Conservation (phyloP, 2,113 vertebrate species). For the Felis chaus region DNA sequence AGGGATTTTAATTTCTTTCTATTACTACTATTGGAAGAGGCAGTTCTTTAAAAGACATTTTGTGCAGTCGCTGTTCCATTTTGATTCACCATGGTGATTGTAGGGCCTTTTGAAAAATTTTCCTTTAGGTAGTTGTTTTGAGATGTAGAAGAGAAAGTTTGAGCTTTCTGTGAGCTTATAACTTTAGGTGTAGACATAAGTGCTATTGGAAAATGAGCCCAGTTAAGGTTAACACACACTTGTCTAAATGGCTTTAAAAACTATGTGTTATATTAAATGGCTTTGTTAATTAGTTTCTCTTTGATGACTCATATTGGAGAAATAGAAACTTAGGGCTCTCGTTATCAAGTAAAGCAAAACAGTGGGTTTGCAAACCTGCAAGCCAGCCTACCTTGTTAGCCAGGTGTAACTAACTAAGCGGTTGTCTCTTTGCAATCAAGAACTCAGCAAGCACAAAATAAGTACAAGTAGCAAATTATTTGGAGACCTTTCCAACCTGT, state of each 20-base stretch:
- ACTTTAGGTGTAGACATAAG: neutral
- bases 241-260: slow-evolving; percentile 28
- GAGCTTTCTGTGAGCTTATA: neutral
- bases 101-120: neutral
- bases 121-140: neutral
- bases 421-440: neutral
- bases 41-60: neutral
- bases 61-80: neutral
- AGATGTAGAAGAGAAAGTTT: neutral
- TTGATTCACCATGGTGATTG: neutral
- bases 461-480: slow-evolving; percentile 70
- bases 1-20: slow-evolving; percentile 30
- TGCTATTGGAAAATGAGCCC: neutral
- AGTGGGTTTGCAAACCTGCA: neutral
- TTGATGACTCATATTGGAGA: slow-evolving; percentile 14
- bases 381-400: neutral
- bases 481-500: slow-evolving; percentile 72
- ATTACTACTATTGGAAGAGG: neutral
- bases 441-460: neutral
- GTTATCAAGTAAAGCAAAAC: neutral
- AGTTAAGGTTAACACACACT: neutral
- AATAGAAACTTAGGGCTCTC: neutral
- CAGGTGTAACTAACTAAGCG: neutral
- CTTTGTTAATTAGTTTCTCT: slow-evolving; percentile 34
- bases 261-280: slow-evolving; percentile 19